Percentiles rank a stretch among this genome's conserved stretches.
Evolutionary conservation across 92 coral and sea anemone species (phyloP).

Genomic region (Plumapathes pennacea): DNA sequence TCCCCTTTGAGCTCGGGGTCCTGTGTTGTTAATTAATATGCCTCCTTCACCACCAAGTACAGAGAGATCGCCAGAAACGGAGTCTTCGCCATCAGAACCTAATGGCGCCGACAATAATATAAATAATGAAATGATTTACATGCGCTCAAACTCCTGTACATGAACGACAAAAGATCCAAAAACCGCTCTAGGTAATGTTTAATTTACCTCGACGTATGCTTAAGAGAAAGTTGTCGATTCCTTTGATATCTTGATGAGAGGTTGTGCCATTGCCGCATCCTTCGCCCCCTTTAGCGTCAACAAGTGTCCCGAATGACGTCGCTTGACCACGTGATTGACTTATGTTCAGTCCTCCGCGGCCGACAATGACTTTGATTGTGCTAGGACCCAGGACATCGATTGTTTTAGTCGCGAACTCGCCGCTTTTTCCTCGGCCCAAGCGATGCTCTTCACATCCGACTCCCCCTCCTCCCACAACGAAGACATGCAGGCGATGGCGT

Average conservation of each 20-base stretch:
- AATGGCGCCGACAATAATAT: too few relatives aligned
- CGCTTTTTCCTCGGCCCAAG: conserved; percentile 18
- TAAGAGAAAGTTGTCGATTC: too few relatives aligned
- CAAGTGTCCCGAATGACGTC: conserved; percentile 10
- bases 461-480: conserved; percentile 52
- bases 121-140: too few relatives aligned
- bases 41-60: conserved; percentile 55
- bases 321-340: conserved; percentile 4
- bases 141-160: too few relatives aligned
- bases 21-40: conserved; percentile 34
- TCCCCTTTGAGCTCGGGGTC: conserved; percentile 29
- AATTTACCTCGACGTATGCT: too few relatives aligned
- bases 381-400: conserved; percentile 1
- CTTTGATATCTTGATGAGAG: too few relatives aligned
- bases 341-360: conserved; percentile 31
- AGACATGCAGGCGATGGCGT: conserved; percentile 26
- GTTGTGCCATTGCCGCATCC: conserved; percentile 4
- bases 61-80: neutral
- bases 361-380: conserved; percentile 34
- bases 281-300: conserved; percentile 12
- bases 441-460: conserved; percentile 32
- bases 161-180: too few relatives aligned
- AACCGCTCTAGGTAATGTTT: too few relatives aligned
- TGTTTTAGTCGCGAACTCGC: conserved; percentile 8
- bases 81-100: conserved; percentile 16